Evolutionary conservation across 2,888 invertebrate species (phyloP).

Genomic region (Ochropleura leucogaster): DNA sequence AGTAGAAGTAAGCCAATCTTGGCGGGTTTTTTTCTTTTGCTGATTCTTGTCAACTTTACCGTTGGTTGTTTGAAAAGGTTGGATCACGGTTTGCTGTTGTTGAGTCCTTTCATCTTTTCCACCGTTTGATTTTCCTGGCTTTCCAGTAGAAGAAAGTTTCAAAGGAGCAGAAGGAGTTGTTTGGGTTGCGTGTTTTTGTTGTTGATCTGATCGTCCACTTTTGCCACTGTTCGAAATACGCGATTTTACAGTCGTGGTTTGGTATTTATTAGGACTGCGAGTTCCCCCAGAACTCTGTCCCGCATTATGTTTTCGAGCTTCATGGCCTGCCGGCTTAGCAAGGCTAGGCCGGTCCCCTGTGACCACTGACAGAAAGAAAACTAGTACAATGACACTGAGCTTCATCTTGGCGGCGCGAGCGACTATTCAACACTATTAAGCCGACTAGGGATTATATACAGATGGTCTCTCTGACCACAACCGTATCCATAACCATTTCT

Average conservation of each 20-base stretch:
- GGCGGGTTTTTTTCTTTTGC: too few species aligned
- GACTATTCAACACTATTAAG: background rate
- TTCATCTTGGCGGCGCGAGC: slow-evolving; percentile 1
- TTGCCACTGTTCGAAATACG: background rate
- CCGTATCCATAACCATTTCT: background rate
- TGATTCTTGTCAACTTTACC: too few species aligned
- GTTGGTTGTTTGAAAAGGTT: too few species aligned
- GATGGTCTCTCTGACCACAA: background rate
- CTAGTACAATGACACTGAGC: background rate
- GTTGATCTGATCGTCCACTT: background rate
- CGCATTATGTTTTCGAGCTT: background rate
- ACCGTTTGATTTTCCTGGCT: background rate
- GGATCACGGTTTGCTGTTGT: background rate
- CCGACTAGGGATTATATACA: background rate
- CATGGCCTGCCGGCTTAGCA: background rate
- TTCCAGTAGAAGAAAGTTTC: background rate
- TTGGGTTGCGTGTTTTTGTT: background rate
- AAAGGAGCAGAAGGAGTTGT: background rate
- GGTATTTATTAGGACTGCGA: background rate
- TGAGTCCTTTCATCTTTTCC: background rate
- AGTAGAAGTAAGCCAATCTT: background rate
- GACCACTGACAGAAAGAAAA: background rate
- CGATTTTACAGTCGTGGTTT: background rate
- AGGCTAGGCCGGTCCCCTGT: background rate
- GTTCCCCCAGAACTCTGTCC: background rate